Percentiles rank a stretch among this genome's conserved stretches.
Conservation (phyloP, 1,140 invertebrate genomes). For the Cryptotermes secundus region DNA sequence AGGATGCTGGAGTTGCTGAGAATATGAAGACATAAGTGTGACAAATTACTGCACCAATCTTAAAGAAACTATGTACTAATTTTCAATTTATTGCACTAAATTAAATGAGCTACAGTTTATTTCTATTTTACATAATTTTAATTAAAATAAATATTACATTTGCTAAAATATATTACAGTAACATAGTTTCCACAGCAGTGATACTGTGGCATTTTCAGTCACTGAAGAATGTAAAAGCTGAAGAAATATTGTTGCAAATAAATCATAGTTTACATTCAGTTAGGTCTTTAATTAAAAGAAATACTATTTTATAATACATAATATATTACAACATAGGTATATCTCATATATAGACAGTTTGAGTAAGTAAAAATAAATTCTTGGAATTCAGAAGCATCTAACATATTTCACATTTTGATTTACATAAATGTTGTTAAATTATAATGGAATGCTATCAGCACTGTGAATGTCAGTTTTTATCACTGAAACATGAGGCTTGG, state of each 20-base stretch:
- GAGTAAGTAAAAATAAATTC: background rate
- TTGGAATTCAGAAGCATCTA: background rate
- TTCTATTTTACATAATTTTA: no score
- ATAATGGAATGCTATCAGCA: background rate
- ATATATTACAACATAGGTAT: background rate
- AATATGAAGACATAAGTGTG: no score
- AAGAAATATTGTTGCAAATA: background rate
- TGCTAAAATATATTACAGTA: no score
- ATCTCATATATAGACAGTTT: background rate
- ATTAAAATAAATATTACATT: no score
- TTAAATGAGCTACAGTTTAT: no score
- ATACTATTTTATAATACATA: constrained; percentile 8
- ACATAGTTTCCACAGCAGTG: no score
- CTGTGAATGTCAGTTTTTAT: background rate
- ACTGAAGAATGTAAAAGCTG: background rate
- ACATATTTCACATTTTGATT: background rate
- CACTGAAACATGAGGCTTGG: background rate
- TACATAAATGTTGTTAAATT: background rate
- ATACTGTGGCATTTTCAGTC: no score
- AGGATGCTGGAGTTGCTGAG: no score
- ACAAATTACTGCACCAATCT: no score
- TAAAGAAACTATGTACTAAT: no score
- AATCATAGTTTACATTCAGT: background rate
- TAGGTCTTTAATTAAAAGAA: background rate
- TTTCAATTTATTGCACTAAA: no score